Evolutionary conservation across 2,888 invertebrate species (phyloP), one percentile per base, ranked within the genome.

Genomic region (Epirrhoe tristata): DNA sequence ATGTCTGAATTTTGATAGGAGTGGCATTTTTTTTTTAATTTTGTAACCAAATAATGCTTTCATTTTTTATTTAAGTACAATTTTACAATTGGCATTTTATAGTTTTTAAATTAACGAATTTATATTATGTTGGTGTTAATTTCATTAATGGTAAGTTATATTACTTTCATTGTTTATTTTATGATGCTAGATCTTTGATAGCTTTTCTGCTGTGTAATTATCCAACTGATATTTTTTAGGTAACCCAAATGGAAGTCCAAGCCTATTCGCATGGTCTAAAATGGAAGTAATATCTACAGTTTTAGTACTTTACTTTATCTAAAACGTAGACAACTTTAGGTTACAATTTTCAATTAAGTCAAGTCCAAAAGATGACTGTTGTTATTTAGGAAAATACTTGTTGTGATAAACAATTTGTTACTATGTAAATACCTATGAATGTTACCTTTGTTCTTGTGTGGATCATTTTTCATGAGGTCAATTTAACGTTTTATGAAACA

Each of bases 191-290:
- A 66, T 63, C 32, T 46, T 67, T 59, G 7, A 65, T 63, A 64
- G 71, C 53, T 71, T 71, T 66, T 60, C 39, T 74, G 74, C 69
- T 77, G 77, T 74, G 82, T 88, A 87, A 89, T 90, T 88, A 91
- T 87, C 81, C 74, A 81, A 84, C 81, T 77, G 83, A 89, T 90
- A 83, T 91, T 92, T 93, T 93, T 87, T 93, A 93, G 93, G 93
- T 93, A 93, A 93, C 83, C 92, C 93, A 89, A 93, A 90, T 84
- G 93, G 93, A 91, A 87, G 91, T 88, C 82, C 91, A 86, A 89
- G 88, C 83, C 82, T 83, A 86, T 86, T 86, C 83, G 85, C 84
- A 89, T 86, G 91, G 89, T 85, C 83, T 86, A 89, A 81, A 84
- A 80, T 84, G 90, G 90, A 90, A 79, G 80, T 88, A 72, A 74